phyloP scores from a whole-genome alignment of 2,888 invertebrate genomes.

The Poecilus cupreus region DNA sequence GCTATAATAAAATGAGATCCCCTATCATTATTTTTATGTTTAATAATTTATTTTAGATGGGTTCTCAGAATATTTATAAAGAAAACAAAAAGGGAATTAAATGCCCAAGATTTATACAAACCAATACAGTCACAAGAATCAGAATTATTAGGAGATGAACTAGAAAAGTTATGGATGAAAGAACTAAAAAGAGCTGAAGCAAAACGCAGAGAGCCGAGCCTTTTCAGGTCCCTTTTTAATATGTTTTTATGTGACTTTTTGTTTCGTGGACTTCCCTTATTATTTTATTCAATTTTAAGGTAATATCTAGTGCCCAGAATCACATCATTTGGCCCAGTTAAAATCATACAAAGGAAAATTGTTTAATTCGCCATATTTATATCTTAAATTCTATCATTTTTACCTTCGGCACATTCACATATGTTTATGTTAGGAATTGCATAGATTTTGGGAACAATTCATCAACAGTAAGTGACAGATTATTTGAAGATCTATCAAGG shows the following conservation, averaged over 20 bases:
- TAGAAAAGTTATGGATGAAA: conserved; percentile 78
- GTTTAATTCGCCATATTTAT: too few relatives aligned
- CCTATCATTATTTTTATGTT: not conserved
- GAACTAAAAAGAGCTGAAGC: conserved; percentile 74
- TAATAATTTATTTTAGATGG: conserved; percentile 67
- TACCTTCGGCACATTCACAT: too few relatives aligned
- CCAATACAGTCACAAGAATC: conserved; percentile 78
- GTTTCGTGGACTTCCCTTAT: conserved; percentile 16
- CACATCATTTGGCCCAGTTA: too few relatives aligned
- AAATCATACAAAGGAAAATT: too few relatives aligned
- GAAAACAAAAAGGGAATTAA: conserved; percentile 78
- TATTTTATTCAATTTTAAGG: conserved; percentile 50
- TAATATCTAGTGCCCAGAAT: too few relatives aligned
- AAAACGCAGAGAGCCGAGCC: conserved; percentile 67
- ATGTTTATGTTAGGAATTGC: too few relatives aligned
- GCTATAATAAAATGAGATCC: not conserved
- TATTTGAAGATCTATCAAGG: too few relatives aligned
- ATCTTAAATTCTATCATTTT: too few relatives aligned
- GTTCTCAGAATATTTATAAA: conserved; percentile 71
- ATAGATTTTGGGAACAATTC: too few relatives aligned
- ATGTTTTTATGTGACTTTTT: conserved; percentile 44
- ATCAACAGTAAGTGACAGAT: too few relatives aligned
- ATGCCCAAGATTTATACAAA: conserved; percentile 79
- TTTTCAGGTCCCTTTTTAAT: conserved; percentile 12
- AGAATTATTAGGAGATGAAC: conserved; percentile 77